Evolutionary conservation across 2,888 invertebrate genomes (phyloP).

Genomic region (Acanthosoma haemorrhoidale): DNA sequence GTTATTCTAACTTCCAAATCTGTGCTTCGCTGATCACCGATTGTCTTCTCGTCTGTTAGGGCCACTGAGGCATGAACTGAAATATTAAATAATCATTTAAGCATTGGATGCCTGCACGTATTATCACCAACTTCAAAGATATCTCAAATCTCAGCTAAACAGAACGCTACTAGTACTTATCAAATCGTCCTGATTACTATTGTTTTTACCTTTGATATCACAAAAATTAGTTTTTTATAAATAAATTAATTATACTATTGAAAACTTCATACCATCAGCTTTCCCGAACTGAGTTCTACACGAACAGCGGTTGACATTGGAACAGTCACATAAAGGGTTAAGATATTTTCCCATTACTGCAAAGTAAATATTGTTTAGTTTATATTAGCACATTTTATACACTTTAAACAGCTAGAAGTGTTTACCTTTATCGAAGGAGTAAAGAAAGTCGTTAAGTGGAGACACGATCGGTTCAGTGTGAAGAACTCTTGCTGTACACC

Average conservation of each 20-base stretch:
- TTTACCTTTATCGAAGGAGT: neutral
- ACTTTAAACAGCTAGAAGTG: neutral
- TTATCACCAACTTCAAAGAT: no score
- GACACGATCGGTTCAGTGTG: neutral
- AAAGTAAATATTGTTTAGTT: neutral
- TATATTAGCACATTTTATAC: no score
- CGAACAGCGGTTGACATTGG: neutral
- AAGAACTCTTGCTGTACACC: no score
- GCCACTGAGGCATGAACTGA: neutral
- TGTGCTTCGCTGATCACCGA: neutral
- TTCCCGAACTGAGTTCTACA: neutral
- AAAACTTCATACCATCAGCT: neutral
- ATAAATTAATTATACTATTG: no score
- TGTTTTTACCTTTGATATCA: no score
- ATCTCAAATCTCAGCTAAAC: no score
- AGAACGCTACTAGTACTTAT: no score
- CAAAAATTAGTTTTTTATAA: no score
- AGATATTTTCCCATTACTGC: neutral
- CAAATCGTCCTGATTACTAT: no score
- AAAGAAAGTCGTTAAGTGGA: neutral
- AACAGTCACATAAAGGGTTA: neutral
- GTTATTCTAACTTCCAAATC: neutral
- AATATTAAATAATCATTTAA: neutral
- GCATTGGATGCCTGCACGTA: no score
- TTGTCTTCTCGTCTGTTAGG: neutral